Base-by-base conservation (phyloP, 2,888 invertebrate genomes). In the Diogma glabrata region DNA sequence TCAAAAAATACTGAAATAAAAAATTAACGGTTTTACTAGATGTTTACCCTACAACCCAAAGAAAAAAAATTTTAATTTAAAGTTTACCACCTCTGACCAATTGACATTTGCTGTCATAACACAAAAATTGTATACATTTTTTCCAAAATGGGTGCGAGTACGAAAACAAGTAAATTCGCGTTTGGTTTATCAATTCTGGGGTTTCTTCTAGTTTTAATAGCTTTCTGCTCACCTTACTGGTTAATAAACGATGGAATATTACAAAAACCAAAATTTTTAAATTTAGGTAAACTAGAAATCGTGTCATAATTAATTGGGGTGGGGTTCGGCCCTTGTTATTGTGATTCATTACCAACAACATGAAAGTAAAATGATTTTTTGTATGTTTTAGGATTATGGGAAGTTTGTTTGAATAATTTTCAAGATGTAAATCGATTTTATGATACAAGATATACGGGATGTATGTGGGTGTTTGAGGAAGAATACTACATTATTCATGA, bases 401-500 rank as follows among this genome's bases (percentile, higher is more conserved):
- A 92, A 69, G 91, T 92, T 4, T 96, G 96, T 66, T 91, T 96
- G 61, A 78, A 83, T 60, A 78, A 85, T 43, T 93, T 92, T 65
- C 82, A 86, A 69, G 94, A 95, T 65, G 81, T 87, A 4, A 84
- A 86, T 58, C 83, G 86, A 57, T 79, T 82, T 67, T 95, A 94
- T 70, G 91, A 94, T 62, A 82, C 81, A 5, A 74, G 75, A 50
- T 91, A 91, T 61, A 77, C 75, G 14, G 91, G 90, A 1, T 96
- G 96, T 64, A 92, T 92, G 88, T 96, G 95, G 93, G 87, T 96
- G 54, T 93, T 94, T 63, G 91, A 95, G 70, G 94, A 93, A 67
- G 95, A 96, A 71, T 94, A 91, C 67, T 91, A 93, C 64, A 93
- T 93, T 53, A 90, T 96, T 57, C 85, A 90, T 61, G 87, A 92